Percentiles rank a stretch among this genome's conserved stretches.
phyloP scores from a whole-genome alignment of 2,888 invertebrate genomes.

The Hydraecia micacea region DNA sequence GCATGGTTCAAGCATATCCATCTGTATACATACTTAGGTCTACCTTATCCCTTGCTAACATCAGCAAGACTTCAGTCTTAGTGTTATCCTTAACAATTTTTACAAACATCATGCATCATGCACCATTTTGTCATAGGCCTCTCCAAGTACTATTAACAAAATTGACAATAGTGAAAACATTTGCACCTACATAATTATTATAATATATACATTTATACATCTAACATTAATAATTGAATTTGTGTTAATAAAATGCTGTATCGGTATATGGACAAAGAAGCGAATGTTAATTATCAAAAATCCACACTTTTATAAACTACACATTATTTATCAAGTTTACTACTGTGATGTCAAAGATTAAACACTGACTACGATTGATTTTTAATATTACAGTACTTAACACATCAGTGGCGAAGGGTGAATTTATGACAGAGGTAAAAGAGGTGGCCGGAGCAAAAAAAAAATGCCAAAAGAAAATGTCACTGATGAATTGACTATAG shows the following conservation, averaged over 20 bases:
- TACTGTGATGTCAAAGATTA: background rate
- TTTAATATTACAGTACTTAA: too few species aligned
- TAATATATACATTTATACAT: background rate
- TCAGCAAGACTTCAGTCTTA: constrained; percentile 39
- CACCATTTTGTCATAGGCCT: background rate
- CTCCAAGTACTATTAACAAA: constrained; percentile 9
- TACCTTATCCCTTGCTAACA: constrained; percentile 1
- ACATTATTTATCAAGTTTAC: background rate
- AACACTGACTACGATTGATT: background rate
- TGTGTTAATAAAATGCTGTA: constrained; percentile 5
- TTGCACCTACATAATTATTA: constrained; percentile 1
- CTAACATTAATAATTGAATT: background rate
- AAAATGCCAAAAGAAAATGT: too few species aligned
- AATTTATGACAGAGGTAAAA: too few species aligned
- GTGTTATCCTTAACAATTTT: constrained; percentile 9
- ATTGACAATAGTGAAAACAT: constrained; percentile 22
- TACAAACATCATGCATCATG: background rate
- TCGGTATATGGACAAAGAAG: background rate
- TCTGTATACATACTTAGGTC: constrained; percentile 4
- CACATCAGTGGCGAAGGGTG: too few species aligned
- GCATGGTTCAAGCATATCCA: background rate
- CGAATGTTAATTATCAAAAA: background rate
- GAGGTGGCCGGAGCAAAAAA: too few species aligned
- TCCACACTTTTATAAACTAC: background rate
- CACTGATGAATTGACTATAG: too few species aligned